Percentiles rank a stretch among this genome's conserved stretches.
Evolutionary conservation across 1,140 invertebrate genomes (phyloP).

Genomic region (Brachystomella parvula): DNA sequence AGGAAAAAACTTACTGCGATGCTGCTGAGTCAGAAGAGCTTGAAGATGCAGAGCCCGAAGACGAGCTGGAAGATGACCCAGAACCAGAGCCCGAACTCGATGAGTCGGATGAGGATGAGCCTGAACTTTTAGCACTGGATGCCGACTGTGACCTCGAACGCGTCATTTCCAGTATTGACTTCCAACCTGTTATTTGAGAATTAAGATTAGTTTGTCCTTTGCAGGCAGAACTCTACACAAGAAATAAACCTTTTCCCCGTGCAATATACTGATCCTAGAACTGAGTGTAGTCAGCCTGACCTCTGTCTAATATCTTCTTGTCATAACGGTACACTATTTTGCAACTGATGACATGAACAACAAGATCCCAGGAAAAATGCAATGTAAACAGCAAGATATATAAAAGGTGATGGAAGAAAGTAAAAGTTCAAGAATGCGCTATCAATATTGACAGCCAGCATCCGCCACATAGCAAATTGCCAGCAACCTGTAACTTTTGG

Average conservation of each 20-base stretch:
- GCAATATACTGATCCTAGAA: not conserved
- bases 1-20: conserved; percentile 2
- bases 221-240: not conserved
- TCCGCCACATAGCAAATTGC: too few relatives aligned
- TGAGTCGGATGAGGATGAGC: conserved; percentile 1
- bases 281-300: not conserved
- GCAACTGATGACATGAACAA: too few relatives aligned
- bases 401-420: too few relatives aligned
- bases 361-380: too few relatives aligned
- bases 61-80: conserved; percentile 2
- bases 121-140: not conserved
- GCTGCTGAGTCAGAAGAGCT: conserved; percentile 5
- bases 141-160: conserved; percentile 4
- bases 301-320: too few relatives aligned
- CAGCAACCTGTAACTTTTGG: too few relatives aligned
- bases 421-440: too few relatives aligned
- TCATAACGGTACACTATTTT: too few relatives aligned
- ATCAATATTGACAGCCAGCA: too few relatives aligned
- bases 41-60: not conserved
- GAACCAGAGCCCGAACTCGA: too few relatives aligned
- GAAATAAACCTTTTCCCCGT: not conserved
- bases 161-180: not conserved
- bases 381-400: too few relatives aligned
- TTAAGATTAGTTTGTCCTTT: not conserved
- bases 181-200: not conserved